Evolutionary conservation across 2,113 vertebrate genomes (phyloP), one percentile per base, ranked within the genome.

Genomic region (Nothoprocta pentlandii): DNA sequence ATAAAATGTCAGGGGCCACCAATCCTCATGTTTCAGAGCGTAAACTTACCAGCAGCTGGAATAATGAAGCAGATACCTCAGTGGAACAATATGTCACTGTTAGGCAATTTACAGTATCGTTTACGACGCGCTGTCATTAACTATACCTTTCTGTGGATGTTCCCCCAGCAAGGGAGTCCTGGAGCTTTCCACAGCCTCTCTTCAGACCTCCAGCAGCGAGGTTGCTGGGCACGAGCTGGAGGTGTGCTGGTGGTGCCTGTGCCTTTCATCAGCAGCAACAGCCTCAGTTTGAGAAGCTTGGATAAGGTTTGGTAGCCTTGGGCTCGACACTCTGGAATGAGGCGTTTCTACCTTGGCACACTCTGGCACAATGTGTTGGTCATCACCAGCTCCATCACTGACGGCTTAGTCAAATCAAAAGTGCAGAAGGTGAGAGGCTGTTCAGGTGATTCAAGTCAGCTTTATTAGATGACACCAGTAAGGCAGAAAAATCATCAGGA

Each of bases 61-160:
- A 80, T 77, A 90, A 93, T 4, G 56, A 78, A 91, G 87, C 75
- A 71, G 56, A 68, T 71, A 71, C 76, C 62, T 75, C 58, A 68
- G 58, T 61, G 30, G 26, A 94, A 85, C 25, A 22, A 30, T 47
- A 20, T 7, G 36, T 69, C 62, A 63, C 67, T 77, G 46, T 74
- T 89, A 61, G 76, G 28, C 46, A 87, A 56, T 87, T 92, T 36
- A 36, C 12, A 7, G n/a, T 46, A 22, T 87, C 10, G 4, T 85
- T 89, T 89, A 39, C 8, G 21, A 39, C 17, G 14, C 63, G 36
- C 54, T 74, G 32, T 75, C 16, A 71, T 30, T 28, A 34, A 46
- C 47, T 64, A 28, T 56, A 81, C 75, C 68, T 87, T 92, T 73
- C 30, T 25, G 22, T 34, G 25, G 34, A 8, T 78, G n/a, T 20